These are phyloP conservation scores for Gambusia yucatana DNA, from an alignment of 2,797 vertebrate species.

Conservation along the genomic window DNA sequence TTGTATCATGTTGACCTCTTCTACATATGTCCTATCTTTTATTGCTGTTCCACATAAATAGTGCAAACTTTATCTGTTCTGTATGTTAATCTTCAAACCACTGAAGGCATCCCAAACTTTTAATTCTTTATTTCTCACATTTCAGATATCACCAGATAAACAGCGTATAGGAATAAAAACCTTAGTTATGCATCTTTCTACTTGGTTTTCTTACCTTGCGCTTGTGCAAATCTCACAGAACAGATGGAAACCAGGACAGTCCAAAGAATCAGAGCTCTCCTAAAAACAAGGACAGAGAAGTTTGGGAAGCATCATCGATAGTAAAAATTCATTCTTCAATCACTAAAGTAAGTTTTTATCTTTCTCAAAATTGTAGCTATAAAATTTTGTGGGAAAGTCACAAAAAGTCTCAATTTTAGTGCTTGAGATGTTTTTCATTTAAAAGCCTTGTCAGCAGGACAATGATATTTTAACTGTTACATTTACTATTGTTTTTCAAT, in stretches of 20 bases:
- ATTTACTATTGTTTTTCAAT: background rate
- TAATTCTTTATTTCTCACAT: background rate
- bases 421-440: background rate
- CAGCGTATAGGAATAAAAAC: background rate
- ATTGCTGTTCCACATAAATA: background rate
- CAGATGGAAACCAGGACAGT: slow-evolving; percentile 87
- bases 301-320: background rate
- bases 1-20: background rate
- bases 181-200: slow-evolving; percentile 2
- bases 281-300: slow-evolving; percentile 66
- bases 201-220: slow-evolving; percentile 86
- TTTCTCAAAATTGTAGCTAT: rapidly evolving
- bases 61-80: background rate
- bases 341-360: background rate
- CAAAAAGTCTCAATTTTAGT: background rate
- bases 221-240: slow-evolving; percentile 88
- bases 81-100: background rate
- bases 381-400: background rate
- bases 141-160: background rate
- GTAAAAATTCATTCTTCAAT: background rate
- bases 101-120: background rate
- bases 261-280: slow-evolving; percentile 92
- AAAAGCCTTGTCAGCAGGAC: background rate
- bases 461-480: background rate
- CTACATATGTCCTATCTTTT: background rate